These are phyloP conservation scores for Arion vulgaris DNA, from an alignment of 1,140 invertebrate species.

Conservation along the genomic window DNA sequence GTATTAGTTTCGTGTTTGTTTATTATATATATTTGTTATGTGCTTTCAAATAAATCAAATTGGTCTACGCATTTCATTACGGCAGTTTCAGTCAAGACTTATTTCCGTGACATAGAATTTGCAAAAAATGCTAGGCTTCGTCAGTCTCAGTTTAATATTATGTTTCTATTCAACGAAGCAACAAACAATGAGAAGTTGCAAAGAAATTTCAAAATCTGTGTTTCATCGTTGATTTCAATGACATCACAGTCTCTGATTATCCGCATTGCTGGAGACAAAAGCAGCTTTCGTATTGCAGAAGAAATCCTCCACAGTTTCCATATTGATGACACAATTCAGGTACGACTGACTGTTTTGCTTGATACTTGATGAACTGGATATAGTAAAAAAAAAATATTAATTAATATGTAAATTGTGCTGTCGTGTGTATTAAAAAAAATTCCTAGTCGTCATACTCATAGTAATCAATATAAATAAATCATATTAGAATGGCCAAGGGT, in stretches of 20 bases:
- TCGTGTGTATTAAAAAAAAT: no score
- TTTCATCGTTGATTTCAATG: neutral
- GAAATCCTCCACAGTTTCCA: conserved; percentile 7
- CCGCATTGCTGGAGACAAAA: neutral
- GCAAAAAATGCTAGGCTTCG: no score
- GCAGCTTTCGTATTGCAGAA: conserved; percentile 8
- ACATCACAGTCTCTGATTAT: neutral
- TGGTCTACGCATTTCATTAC: no score
- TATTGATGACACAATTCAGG: conserved; percentile 25
- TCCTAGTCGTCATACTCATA: no score
- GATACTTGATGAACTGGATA: no score
- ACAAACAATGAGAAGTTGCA: neutral
- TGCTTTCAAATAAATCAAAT: no score
- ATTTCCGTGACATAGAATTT: no score
- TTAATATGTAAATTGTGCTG: no score
- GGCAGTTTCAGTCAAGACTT: no score
- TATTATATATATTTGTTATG: neutral
- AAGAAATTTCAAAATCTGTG: neutral
- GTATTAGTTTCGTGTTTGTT: neutral
- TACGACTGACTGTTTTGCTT: neutral
- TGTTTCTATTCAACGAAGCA: neutral
- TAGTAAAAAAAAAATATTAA: no score
- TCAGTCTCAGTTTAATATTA: neutral
- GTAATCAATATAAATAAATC: no score
- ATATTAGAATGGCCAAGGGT: no score